Evolutionary conservation across 2,113 vertebrate species (phyloP), one percentile per base, ranked within the genome.

Genomic region (Mustela lutreola): DNA sequence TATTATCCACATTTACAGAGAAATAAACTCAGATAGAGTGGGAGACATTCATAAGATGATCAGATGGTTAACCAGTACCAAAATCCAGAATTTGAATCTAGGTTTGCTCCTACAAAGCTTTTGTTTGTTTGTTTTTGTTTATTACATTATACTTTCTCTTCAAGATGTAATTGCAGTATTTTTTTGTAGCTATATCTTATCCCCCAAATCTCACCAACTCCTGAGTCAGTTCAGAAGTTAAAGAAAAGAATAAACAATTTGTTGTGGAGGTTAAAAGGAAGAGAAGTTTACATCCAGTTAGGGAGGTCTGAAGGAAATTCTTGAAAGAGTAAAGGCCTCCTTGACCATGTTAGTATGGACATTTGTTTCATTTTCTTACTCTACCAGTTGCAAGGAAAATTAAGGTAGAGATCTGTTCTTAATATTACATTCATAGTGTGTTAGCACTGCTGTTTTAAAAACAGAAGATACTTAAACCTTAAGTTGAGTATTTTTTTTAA

Each of bases 41-140:
- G 42, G n/a, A 75, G 71, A 93, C 45, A 94, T 4, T 65, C 4
- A 24, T 53, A 79, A 89, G 5, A 87, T 82, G 5, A 87, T 82
- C 36, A 82, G 21, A 45, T 7, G 33, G 48, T 33, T 60, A 71
- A 82, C 22, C 60, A 89, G 12, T 56, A 80, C 18, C 19, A 16
- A 96, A 91, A 89, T 71, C 2, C 12, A 63, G 70, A 91, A 70
- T 78, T 85, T 60, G 6, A 92, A 92, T 86, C 11, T 36, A 71
- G 14, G 2, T 82, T 42, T 63, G 12, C 50, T 31, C 31, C 8
- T 65, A 22, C 6, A 53, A 62, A 90, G 11, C 1, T 22, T 89
- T 88, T 87, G 50, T 33, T 53, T 76, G 26, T 16, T 75, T 92
- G 60, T 62, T 21, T 79, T 65, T 11, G 12, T 60, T 4, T 14